Evolutionary conservation across 2,888 invertebrate species (phyloP), one percentile per base, ranked within the genome.

Genomic region (Drosophila leonis): DNA sequence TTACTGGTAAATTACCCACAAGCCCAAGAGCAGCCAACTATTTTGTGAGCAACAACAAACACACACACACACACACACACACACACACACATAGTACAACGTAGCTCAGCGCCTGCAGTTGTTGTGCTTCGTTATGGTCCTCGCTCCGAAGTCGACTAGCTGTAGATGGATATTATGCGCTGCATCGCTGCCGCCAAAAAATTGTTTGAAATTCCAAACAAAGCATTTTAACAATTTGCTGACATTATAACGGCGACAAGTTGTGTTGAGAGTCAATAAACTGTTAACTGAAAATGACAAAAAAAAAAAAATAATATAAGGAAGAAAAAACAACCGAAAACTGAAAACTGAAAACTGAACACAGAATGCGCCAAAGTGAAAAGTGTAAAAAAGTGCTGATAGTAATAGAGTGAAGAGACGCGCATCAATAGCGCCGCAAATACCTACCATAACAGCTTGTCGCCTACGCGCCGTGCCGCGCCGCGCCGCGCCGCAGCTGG

Each of bases 241-340:
- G 90, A 85, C 90, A 85, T 85, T 85, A 88, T 89, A 83, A 84
- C 84, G 89, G 90, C 85, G 82, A 79, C 84, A 85, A 85, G 88
- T 87, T 89, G 82, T 84, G 83, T 78, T 31, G 48, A 78, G 70
- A 87, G 90, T 85, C 89, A 89, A 85, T 89, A 85, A 89, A 85
- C 89, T 87, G 89, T 85, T 87, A 83, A 81, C 89, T 81, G 57
- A 82, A 75, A 64, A 68, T 52, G 27, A 33, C 27, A 42, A 29
- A 46, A 52, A 49, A 67, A 66, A 56, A 74, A 71, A 72, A 15
- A 18, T 8, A 15, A 1, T 13, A 9, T 62, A 68, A 31, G 49
- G 20, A 39, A 49, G 57, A 59, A 65, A 61, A 60, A 71, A 70
- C 65, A 3, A 18, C 9, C 12, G 2, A 27, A 31, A 56, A 68